Evolutionary conservation across 1,140 invertebrate genomes (phyloP).

Genomic region (Neodiprion pinetum): DNA sequence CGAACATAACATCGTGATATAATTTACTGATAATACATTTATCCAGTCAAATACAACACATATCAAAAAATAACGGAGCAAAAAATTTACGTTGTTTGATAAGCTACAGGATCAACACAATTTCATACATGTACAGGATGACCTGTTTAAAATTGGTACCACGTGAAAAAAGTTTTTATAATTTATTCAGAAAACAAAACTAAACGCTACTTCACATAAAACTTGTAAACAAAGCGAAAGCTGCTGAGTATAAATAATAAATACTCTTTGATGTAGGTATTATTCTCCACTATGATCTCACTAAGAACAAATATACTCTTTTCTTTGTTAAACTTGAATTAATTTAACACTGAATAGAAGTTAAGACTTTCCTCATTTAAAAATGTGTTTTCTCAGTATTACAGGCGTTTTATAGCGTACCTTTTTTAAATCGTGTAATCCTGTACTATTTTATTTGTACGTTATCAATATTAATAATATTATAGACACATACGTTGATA

Average conservation of each 20-base stretch:
- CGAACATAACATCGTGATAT: too few relatives aligned
- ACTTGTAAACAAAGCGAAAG: too few relatives aligned
- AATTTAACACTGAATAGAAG: neutral
- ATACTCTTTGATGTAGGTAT: neutral
- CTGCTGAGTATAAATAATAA: neutral
- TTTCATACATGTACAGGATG: neutral
- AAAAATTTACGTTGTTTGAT: too few relatives aligned
- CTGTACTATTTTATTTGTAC: slow-evolving; percentile 44
- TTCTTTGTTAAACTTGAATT: neutral
- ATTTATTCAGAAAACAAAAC: neutral
- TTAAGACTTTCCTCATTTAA: neutral
- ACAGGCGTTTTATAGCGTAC: neutral
- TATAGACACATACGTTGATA: neutral
- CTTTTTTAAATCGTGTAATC: slow-evolving; percentile 11
- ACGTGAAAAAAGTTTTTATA: neutral
- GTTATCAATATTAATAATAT: slow-evolving; percentile 48
- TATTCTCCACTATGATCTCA: neutral
- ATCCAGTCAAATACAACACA: too few relatives aligned
- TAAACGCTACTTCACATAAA: neutral
- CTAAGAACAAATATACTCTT: neutral
- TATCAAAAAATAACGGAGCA: too few relatives aligned
- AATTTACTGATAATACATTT: too few relatives aligned
- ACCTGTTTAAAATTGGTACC: neutral
- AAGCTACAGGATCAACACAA: neutral
- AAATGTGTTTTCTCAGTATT: neutral